phyloP scores from a whole-genome alignment of 2,113 vertebrate species.

The Corvus cornix region DNA sequence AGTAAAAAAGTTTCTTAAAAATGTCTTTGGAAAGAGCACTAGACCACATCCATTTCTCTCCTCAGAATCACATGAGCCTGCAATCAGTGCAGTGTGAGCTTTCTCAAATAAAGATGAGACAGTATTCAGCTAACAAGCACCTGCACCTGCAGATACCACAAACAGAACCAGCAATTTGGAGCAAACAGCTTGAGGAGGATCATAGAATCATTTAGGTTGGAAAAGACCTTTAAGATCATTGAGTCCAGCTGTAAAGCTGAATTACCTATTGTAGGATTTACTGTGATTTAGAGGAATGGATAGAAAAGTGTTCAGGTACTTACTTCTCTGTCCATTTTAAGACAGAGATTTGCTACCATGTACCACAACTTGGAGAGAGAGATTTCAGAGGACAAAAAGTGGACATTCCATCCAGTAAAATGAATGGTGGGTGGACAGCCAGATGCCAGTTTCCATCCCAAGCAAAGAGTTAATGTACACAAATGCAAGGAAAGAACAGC shows the following conservation, averaged over 20 bases:
- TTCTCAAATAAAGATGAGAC: slow-evolving; percentile 27
- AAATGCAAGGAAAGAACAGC: not conserved
- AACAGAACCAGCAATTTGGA: not conserved
- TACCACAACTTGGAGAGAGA: not conserved
- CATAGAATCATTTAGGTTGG: not conserved
- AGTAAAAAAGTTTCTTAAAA: not conserved
- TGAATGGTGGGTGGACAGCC: not conserved
- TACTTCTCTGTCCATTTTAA: not conserved
- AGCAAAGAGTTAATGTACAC: not conserved
- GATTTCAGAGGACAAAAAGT: not conserved
- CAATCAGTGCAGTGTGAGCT: not conserved
- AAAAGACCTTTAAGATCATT: not conserved
- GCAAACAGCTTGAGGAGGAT: not conserved
- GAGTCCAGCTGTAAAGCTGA: not conserved
- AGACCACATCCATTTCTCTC: not conserved
- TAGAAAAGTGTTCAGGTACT: not conserved
- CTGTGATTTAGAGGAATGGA: not conserved
- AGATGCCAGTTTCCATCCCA: not conserved
- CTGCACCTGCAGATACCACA: slow-evolving; percentile 2
- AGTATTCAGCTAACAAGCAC: not conserved
- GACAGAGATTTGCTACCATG: not conserved
- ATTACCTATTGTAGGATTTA: not conserved
- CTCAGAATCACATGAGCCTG: not conserved
- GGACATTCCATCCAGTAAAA: not conserved
- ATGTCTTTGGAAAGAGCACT: not conserved